Evolutionary conservation across 2,797 vertebrate species (phyloP).

Genomic region (Tarsius wallacei): DNA sequence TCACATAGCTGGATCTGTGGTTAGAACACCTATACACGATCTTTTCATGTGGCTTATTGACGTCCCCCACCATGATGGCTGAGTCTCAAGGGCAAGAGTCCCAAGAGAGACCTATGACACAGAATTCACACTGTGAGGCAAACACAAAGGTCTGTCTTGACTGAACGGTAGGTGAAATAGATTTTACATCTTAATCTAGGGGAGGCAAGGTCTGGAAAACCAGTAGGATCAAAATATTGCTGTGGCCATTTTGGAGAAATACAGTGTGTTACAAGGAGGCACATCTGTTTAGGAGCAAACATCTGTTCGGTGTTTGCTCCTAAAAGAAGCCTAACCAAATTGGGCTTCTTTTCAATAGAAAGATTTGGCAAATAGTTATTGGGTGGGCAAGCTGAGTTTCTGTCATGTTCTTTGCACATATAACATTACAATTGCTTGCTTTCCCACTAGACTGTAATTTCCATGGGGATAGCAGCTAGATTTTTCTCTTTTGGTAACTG

Average conservation of each 20-base stretch:
- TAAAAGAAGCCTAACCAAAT: neutral
- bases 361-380: neutral
- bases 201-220: neutral
- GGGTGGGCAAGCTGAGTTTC: slow-evolving; percentile 10
- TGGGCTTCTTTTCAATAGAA: neutral
- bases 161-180: neutral
- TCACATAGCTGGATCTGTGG: neutral
- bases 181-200: neutral
- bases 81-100: neutral
- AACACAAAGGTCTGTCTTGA: neutral
- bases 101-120: neutral
- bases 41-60: slow-evolving; percentile 33
- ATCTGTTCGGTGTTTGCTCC: too few species aligned
- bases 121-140: neutral
- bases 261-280: neutral
- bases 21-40: slow-evolving; percentile 43
- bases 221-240: neutral
- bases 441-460: neutral
- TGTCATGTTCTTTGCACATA: neutral
- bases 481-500: neutral
- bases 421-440: neutral
- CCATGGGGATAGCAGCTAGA: neutral
- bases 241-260: slow-evolving; percentile 11
- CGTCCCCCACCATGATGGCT: neutral
- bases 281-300: too few species aligned